These are phyloP conservation scores for Heterotis niloticus DNA, from an alignment of 2,113 vertebrate species.

Conservation along the genomic window DNA sequence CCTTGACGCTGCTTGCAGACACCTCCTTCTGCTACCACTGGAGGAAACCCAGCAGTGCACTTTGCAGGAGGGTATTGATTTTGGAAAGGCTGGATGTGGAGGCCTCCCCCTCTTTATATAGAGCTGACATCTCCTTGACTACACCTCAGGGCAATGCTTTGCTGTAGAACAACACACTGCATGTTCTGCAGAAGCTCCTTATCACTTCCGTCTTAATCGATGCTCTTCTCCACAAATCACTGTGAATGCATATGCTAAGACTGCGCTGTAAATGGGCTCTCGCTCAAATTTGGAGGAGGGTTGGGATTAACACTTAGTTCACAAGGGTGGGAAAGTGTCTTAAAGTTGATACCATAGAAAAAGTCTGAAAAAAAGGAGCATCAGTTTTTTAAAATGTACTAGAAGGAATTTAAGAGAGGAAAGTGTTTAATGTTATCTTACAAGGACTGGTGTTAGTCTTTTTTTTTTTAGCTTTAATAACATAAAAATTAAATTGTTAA, in stretches of 20 bases:
- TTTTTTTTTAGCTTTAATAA: neutral
- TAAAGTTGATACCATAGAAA: too few relatives aligned
- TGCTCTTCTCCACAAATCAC: conserved; percentile 28
- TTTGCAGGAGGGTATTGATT: conserved; percentile 72
- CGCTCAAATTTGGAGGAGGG: neutral
- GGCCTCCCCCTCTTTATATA: conserved; percentile 43
- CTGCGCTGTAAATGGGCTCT: neutral
- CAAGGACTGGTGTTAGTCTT: conserved; percentile 32
- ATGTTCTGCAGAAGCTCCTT: conserved; percentile 50
- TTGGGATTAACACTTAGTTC: conserved; percentile 54
- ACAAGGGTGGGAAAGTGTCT: conserved; percentile 60
- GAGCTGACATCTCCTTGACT: conserved; percentile 67
- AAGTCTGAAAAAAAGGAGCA: conserved; percentile 58
- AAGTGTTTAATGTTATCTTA: conserved; percentile 49
- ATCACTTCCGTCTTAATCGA: conserved; percentile 65
- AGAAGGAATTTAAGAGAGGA: conserved; percentile 45
- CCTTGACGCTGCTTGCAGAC: conserved; percentile 67
- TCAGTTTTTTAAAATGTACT: conserved; percentile 57
- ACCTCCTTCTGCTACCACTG: conserved; percentile 35
- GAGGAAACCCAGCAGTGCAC: conserved; percentile 46
- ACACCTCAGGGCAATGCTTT: conserved; percentile 55
- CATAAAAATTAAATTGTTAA: too few relatives aligned
- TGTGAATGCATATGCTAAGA: conserved; percentile 49
- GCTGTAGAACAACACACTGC: conserved; percentile 47
- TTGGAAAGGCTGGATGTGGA: conserved; percentile 31